These are phyloP conservation scores for Gallinago media DNA, from an alignment of 2,113 vertebrate genomes.

Conservation along the genomic window DNA sequence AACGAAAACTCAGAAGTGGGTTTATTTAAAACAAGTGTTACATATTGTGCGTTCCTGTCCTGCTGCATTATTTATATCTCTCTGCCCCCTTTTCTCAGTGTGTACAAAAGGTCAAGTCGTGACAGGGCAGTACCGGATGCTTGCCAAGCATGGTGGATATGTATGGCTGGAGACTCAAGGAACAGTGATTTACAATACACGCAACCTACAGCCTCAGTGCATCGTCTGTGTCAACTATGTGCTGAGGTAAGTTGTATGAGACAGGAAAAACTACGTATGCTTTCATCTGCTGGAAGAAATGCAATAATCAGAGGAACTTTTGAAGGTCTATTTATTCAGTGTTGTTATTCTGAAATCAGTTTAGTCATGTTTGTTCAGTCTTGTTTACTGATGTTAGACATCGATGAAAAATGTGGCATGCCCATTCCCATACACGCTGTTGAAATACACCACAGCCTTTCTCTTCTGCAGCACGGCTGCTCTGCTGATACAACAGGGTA, in stretches of 20 bases:
- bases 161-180: slow-evolving; percentile 95
- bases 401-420: slow-evolving; percentile 1
- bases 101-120: slow-evolving; percentile 92
- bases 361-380: slow-evolving; percentile 31
- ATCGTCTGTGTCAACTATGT: slow-evolving; percentile 93
- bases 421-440: not conserved
- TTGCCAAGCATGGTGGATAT: slow-evolving; percentile 92
- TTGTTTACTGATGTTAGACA: slow-evolving; percentile 47
- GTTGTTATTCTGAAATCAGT: not conserved
- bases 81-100: slow-evolving; percentile 76
- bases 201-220: slow-evolving; percentile 87
- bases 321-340: slow-evolving; percentile 7
- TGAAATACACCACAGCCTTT: not conserved
- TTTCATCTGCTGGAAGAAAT: not conserved
- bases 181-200: slow-evolving; percentile 87
- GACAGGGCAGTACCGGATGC: slow-evolving; percentile 91
- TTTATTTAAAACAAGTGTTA: not conserved
- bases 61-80: not conserved
- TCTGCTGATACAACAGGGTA: not conserved
- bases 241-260: slow-evolving; percentile 82
- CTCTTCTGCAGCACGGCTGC: not conserved
- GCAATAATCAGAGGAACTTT: not conserved
- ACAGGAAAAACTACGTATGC: not conserved
- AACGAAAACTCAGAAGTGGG: not conserved
- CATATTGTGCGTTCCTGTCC: not conserved